A percentile compares a stretch with the other conserved stretches of the same genome.
These are phyloP conservation scores for Petroica traversi DNA, from an alignment of 2,113 vertebrate genomes.

Conservation along the genomic window DNA sequence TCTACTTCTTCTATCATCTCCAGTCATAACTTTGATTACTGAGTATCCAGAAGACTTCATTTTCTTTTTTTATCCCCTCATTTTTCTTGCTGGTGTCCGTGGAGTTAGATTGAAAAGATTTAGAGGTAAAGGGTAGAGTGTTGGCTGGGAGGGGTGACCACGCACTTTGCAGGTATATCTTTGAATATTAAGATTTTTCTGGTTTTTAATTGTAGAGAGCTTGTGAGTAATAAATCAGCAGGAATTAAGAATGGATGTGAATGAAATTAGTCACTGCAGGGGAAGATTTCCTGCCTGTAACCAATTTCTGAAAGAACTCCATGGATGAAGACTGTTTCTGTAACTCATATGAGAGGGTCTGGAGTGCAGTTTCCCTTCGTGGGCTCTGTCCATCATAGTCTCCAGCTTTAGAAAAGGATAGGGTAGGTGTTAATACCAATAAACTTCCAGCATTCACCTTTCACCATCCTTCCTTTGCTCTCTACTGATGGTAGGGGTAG, in stretches of 20 bases:
- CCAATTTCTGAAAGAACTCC: conserved; percentile 25
- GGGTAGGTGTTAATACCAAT: neutral
- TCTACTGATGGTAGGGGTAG: neutral
- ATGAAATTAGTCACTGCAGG: conserved; percentile 14
- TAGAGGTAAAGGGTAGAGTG: neutral
- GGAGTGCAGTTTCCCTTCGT: neutral
- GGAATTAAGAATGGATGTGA: neutral
- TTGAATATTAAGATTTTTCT: neutral
- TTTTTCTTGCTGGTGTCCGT: neutral
- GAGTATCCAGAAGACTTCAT: neutral
- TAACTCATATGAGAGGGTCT: neutral
- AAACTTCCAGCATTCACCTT: neutral
- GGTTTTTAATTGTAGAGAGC: neutral
- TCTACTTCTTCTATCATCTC: neutral
- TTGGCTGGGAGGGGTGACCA: neutral
- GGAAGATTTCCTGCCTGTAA: conserved; percentile 11
- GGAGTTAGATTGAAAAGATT: neutral
- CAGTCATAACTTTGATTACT: neutral
- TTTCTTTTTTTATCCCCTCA: neutral
- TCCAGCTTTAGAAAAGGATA: conserved; percentile 17
- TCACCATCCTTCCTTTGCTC: neutral
- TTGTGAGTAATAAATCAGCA: conserved; percentile 52
- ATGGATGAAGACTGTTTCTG: conserved; percentile 43
- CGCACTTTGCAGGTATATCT: neutral
- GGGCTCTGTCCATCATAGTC: conserved; percentile 17